Base-by-base conservation (phyloP, 2,113 vertebrate genomes). In the Carassius auratus region DNA sequence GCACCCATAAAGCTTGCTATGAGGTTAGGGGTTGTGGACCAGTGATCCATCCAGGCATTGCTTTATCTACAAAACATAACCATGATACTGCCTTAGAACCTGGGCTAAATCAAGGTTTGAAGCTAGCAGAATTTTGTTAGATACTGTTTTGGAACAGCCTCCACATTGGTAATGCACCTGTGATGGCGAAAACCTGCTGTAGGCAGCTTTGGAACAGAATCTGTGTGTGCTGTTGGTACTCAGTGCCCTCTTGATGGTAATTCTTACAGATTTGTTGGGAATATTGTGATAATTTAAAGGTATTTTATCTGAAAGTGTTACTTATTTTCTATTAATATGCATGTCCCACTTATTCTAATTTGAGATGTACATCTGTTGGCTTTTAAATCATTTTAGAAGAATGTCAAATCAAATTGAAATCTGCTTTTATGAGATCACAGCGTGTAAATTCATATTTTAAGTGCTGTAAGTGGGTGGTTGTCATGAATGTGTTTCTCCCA, bases 281-380 rank as follows among this genome's bases (percentile, higher is more conserved):
- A 48, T 74, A 23, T 48, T 74, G 13, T 8, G 17, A 42, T 4
- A 73, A 73, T 73, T 15, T 74, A 10, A 48, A 74, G 55, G 61
- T 8, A 8, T 61, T 61, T 36, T n/a, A 42, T 78, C 55, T 77
- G 26, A 9, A 59, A 77, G 17, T 78, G 76, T 38, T 33, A 23
- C 36, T 62, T 42, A 30, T 57, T 79, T 42, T 79, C 19, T 61
- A 45, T 79, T 62, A 62, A 26, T 80, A 64, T 80, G 77, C n/a
- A 48, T 64, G 57, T 48, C 8, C 59, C 14, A 42, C 23, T 78
- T 13, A 23, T 80, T 80, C 42, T 17, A 64, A 64, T 80, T 77
- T 38, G 30, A 79, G 33, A 36, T 12, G 5, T n/a, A 38, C 3
- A 9, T 48, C n/a, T 80, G 42, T 45, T 4, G 2, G 38, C 38